phyloP scores from a whole-genome alignment of 2,113 vertebrate genomes.

The Diphyllodes magnificus region DNA sequence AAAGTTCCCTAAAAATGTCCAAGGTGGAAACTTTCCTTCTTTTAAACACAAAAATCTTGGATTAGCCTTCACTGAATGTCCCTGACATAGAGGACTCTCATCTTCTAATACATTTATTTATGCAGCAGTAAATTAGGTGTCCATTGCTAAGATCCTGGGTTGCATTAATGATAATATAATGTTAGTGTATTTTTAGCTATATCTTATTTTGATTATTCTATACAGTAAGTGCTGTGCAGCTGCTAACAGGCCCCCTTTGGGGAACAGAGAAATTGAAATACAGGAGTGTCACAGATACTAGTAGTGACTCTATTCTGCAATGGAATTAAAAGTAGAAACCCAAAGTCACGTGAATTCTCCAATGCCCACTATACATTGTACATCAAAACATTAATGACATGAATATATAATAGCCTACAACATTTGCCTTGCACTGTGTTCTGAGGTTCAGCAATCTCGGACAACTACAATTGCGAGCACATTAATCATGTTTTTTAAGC shows the following conservation, averaged over 20 bases:
- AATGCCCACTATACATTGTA: neutral
- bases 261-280: neutral
- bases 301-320: neutral
- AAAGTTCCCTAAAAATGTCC: neutral
- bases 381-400: neutral
- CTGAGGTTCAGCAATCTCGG: neutral
- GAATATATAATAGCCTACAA: neutral
- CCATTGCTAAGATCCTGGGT: neutral
- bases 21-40: neutral
- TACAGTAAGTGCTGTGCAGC: neutral
- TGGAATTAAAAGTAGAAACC: neutral
- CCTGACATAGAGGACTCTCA: neutral
- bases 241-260: neutral
- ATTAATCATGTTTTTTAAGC: neutral
- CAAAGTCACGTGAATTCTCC: neutral
- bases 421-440: neutral
- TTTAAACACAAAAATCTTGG: neutral
- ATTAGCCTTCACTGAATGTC: neutral
- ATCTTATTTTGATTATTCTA: neutral
- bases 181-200: neutral
- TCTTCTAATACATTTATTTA: neutral
- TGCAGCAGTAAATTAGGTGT: neutral
- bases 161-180: neutral
- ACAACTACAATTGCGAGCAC: neutral
- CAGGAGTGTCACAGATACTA: neutral